These are phyloP conservation scores for Microhierax caerulescens DNA, from an alignment of 2,797 vertebrate genomes.

Conservation along the genomic window DNA sequence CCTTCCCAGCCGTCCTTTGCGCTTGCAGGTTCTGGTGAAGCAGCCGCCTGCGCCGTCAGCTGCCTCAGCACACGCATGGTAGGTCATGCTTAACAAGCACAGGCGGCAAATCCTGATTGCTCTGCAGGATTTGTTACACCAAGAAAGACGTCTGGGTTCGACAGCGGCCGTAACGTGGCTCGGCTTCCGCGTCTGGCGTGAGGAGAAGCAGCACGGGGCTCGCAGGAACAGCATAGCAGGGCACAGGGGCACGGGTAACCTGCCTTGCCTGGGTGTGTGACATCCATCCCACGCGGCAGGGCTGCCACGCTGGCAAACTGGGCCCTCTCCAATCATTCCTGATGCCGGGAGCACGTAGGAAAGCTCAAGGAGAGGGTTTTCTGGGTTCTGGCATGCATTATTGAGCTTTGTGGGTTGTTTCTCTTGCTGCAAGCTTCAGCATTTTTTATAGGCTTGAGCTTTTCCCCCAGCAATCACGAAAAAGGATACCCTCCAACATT, in stretches of 20 bases:
- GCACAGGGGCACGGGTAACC: neutral
- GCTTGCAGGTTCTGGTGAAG: neutral
- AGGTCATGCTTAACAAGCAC: neutral
- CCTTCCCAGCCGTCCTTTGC: neutral
- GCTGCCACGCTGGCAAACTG: neutral
- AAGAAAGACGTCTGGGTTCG: neutral
- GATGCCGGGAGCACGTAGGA: neutral
- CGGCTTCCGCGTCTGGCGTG: accelerated
- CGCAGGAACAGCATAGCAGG: accelerated
- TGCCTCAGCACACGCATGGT: accelerated
- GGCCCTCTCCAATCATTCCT: neutral
- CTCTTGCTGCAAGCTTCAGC: neutral
- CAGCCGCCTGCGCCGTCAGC: too few relatives aligned
- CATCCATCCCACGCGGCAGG: accelerated
- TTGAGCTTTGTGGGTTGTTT: neutral
- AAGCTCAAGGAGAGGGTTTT: neutral
- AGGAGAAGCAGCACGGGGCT: neutral
- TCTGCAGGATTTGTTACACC: neutral
- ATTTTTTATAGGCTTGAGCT: neutral
- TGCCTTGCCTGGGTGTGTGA: too few relatives aligned
- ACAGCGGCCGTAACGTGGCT: accelerated
- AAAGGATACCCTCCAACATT: neutral
- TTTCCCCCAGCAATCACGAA: neutral
- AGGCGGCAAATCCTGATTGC: neutral
- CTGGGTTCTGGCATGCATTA: neutral